Base-by-base conservation (phyloP, 2,113 vertebrate genomes). In the Shinisaurus crocodilurus region DNA sequence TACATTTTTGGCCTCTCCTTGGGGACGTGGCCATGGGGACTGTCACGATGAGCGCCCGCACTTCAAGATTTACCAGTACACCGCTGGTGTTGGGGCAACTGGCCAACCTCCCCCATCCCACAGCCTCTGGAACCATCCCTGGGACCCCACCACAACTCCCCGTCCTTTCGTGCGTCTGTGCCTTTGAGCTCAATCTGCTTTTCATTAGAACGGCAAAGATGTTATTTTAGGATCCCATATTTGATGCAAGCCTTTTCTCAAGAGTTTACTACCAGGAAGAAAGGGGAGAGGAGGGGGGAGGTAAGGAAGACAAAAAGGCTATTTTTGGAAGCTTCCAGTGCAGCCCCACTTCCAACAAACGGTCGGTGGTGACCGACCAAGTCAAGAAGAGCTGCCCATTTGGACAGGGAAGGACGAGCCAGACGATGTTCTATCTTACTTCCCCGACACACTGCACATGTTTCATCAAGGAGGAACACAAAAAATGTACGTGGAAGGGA, bases 391-490 rank as follows among this genome's bases (percentile, higher is more conserved):
- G n/a, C n/a, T n/a, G 80, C 75, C 7, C 0, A 88, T 76, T 82
- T 72, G 82, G 90, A 18, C 63, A 32, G 37, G 65, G n/a, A 0
- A 4, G 81, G 3, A 87, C 84, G 83, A 89, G 63, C 94, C 89
- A 93, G 91, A 81, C 54, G 86, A 54, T 80, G 37, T 91, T 82
- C 34, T 90, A 75, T 93, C 92, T 95, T 92, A 94, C 90, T 93
- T 77, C 63, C 50, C 77, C 85, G 88, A 75, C 90, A n/a, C 90
- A 90, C 92, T 95, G 90, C 89, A 84, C 80, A 89, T 93, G 85
- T 81, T 92, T 88, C 93, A 96, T 92, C 87, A 74, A 88, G 27
- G 48, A 15, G 48, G 48, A 27, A 93, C 90, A 0, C 60, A 86
- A 88, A 79, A 89, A 79, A 89, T 75, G 27, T 27, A 92, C 88